Conservation (phyloP, 2,113 vertebrate genomes). For the Polypterus senegalus region DNA sequence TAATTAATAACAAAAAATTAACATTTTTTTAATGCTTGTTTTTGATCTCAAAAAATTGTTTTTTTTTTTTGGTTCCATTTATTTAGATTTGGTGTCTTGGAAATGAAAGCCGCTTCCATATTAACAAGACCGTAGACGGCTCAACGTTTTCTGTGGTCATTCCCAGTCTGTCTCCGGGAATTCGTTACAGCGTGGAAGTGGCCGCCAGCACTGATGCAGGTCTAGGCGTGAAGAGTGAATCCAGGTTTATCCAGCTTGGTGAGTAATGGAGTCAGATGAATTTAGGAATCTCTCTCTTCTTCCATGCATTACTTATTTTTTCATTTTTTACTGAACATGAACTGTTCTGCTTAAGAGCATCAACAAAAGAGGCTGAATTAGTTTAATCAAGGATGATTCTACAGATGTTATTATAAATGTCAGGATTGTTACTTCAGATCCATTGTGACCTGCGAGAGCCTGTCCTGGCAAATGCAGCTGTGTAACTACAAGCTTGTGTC, state of each 20-base stretch:
- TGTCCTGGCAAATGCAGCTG: too few species aligned
- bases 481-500: too few species aligned
- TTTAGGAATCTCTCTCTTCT: not conserved
- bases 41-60: not conserved
- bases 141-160: constrained; percentile 77
- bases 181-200: constrained; percentile 86
- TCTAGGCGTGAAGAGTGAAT: constrained; percentile 78
- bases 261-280: constrained; percentile 28
- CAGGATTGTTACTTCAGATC: too few species aligned
- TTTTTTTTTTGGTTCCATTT: not conserved
- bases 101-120: constrained; percentile 86
- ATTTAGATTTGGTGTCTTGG: constrained; percentile 90
- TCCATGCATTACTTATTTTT: fast-evolving
- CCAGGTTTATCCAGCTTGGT: constrained; percentile 85
- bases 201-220: constrained; percentile 85
- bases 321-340: not conserved
- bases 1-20: too few species aligned
- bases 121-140: constrained; percentile 86
- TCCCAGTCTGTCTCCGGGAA: constrained; percentile 72
- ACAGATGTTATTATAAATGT: too few species aligned
- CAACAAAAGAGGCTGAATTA: not conserved
- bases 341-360: not conserved
- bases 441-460: too few species aligned
- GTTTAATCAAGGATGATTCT: not conserved
- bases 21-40: too few species aligned